Base-by-base conservation (phyloP, 2,113 vertebrate genomes). In the Chelonoidis abingdonii region DNA sequence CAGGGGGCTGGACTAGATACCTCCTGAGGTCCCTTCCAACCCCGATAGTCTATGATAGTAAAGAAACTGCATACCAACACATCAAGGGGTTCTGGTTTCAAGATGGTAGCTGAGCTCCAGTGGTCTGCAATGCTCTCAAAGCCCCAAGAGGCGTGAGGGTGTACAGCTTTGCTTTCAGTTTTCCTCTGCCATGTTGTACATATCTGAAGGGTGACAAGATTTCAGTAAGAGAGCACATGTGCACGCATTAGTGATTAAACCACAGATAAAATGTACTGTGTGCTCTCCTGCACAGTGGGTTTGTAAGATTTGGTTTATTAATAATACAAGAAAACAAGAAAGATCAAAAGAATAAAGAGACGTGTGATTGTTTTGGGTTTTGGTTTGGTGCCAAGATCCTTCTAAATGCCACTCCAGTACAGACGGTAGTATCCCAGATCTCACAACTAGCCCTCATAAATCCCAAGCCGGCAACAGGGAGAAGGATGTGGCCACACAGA, bases 331-430 rank as follows among this genome's bases (percentile, higher is more conserved):
- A 35, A 22, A 80, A 50, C 8, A n/a, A 31, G 75, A 25, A 25
- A 78, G 41, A 50, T 35, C 49, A 80, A 80, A 24, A 35, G 79
- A 80, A 35, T 35, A 31, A 44, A 27, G 12, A 29, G 38, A 2
- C 0, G 13, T 0, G 0, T 41, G n/a, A n/a, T 9, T n/a, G 0
- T 4, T 4, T 4, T 3, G 25, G 27, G 0, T 16, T 62, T 44
- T 0, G 0, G 22, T 49, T 53, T n/a, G 38, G 25, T 21, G 8
- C 41, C 0, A 65, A 10, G 10, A 65, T 81, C 29, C 27, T 31
- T 6, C 2, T 0, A 0, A 3, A 10, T 65, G 4, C 5, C 8
- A 3, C 41, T 4, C 31, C 1, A 1, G 1, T 25, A 5, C 41
- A 53, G 21, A 24, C 24, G 22, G 52, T 35, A n/a, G 54, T 27